phyloP scores from a whole-genome alignment of 2,888 invertebrate species.

The Cyrtodaria siliqua region DNA sequence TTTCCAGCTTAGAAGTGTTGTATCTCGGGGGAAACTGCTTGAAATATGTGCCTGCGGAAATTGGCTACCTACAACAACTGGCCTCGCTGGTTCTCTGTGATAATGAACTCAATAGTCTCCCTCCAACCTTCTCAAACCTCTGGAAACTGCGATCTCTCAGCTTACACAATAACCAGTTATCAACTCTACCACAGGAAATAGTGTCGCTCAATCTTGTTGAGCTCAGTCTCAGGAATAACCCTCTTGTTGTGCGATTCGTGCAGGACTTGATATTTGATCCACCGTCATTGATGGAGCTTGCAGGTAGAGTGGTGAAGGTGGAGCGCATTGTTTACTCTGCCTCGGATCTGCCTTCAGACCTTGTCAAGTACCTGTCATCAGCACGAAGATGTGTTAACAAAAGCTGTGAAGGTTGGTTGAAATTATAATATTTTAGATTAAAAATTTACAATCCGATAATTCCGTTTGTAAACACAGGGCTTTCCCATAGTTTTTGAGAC shows the following conservation, averaged over 20 bases:
- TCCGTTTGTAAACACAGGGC: too few relatives aligned
- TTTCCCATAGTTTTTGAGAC: too few relatives aligned
- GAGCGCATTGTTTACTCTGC: slow-evolving; percentile 90
- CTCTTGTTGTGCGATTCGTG: slow-evolving; percentile 97
- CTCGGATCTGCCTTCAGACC: slow-evolving; percentile 91
- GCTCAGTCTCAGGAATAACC: slow-evolving; percentile 97
- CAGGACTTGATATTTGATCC: slow-evolving; percentile 97
- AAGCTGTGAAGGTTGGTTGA: slow-evolving; percentile 92
- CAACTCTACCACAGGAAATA: slow-evolving; percentile 94
- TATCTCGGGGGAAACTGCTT: slow-evolving; percentile 97
- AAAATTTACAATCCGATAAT: too few relatives aligned
- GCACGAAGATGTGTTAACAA: slow-evolving; percentile 99
- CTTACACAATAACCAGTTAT: slow-evolving; percentile 96
- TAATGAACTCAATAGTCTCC: slow-evolving; percentile 95
- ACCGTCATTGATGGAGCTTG: slow-evolving; percentile 95
- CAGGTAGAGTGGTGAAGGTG: slow-evolving; percentile 94
- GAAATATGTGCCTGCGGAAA: slow-evolving; percentile 88
- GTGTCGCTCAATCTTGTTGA: slow-evolving; percentile 96
- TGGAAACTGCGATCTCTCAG: slow-evolving; percentile 94
- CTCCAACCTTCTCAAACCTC: slow-evolving; percentile 95
- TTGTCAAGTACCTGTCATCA: slow-evolving; percentile 93
- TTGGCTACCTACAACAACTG: slow-evolving; percentile 93
- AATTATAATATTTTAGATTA: slow-evolving; percentile 37
- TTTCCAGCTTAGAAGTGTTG: slow-evolving; percentile 96
- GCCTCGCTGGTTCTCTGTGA: slow-evolving; percentile 96